Evolutionary conservation across 1,140 invertebrate genomes (phyloP).

Genomic region (Branchinecta lindahli): DNA sequence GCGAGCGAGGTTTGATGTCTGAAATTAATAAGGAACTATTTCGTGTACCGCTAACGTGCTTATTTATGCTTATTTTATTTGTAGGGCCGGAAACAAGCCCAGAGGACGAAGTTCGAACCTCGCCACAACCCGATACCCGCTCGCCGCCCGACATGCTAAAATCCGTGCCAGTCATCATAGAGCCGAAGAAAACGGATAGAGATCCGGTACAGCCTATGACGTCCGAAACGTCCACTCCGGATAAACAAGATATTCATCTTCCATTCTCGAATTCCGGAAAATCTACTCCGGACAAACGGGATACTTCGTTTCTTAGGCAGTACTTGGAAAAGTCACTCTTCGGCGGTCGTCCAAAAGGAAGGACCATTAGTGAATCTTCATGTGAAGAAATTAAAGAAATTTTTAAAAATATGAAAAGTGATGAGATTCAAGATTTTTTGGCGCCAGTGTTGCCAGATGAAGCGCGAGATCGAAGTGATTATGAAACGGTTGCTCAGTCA

Average conservation of each 20-base stretch:
- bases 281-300: not conserved
- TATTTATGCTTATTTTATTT: not conserved
- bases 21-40: not conserved
- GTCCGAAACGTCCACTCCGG: not conserved
- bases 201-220: not conserved
- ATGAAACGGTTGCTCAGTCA: not conserved
- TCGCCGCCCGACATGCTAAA: not conserved
- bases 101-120: slow-evolving; percentile 4
- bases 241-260: not conserved
- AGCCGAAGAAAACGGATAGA: no score
- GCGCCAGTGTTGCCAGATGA: not conserved
- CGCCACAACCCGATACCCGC: not conserved
- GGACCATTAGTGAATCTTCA: not conserved
- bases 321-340: not conserved
- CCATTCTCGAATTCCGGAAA: not conserved
- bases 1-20: slow-evolving; percentile 1
- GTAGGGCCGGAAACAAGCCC: not conserved
- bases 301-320: slow-evolving; percentile 2
- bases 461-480: not conserved
- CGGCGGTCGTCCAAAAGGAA: not conserved
- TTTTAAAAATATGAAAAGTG: not conserved
- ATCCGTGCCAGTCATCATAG: no score
- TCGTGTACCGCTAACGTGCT: not conserved
- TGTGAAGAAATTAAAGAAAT: not conserved
- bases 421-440: not conserved